These are phyloP conservation scores for Theropithecus gelada DNA, from an alignment of 2,113 vertebrate species.

Conservation along the genomic window DNA sequence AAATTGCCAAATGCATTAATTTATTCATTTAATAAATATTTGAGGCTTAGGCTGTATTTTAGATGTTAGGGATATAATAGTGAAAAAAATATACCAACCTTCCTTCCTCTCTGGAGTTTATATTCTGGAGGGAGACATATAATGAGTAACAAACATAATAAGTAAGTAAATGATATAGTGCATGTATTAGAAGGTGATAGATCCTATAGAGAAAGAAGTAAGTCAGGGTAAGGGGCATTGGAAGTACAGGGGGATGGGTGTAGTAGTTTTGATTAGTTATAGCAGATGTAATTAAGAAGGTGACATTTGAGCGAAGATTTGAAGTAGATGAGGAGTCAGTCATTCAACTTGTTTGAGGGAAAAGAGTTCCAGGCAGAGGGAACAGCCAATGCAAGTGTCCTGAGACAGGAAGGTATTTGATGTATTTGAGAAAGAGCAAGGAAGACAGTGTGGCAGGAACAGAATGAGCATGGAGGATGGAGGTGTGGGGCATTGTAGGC, in stretches of 20 bases:
- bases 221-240: neutral
- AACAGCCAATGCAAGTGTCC: neutral
- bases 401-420: neutral
- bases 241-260: neutral
- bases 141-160: neutral
- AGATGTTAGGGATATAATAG: neutral
- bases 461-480: neutral
- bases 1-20: neutral
- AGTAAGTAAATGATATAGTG: neutral
- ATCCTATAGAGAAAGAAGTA: neutral
- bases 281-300: neutral
- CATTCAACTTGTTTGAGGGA: neutral
- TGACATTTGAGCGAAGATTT: neutral
- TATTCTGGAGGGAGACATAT: neutral
- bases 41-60: slow-evolving; percentile 9
- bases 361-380: neutral
- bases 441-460: neutral
- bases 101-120: neutral
- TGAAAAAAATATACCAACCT: slow-evolving; percentile 10
- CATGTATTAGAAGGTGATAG: neutral
- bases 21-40: slow-evolving; percentile 17
- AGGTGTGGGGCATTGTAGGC: neutral
- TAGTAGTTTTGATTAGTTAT: slow-evolving; percentile 15
- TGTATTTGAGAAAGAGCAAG: neutral
- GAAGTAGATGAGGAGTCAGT: neutral